These are phyloP conservation scores for Steromphala cineraria DNA, from an alignment of 2,888 invertebrate genomes.

Conservation along the genomic window DNA sequence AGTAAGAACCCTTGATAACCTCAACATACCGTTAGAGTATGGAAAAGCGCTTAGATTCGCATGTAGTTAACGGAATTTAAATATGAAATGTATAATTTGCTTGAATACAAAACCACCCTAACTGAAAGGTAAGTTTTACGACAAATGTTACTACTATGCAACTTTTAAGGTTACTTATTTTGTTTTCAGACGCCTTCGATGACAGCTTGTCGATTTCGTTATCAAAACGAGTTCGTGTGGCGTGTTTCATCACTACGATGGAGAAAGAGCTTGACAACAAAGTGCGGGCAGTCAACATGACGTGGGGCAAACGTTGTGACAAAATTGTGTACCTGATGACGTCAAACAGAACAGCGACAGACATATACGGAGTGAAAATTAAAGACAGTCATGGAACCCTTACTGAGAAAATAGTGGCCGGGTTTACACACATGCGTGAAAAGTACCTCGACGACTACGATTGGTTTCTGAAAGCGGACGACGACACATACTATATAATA, in stretches of 20 bases:
- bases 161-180: no score
- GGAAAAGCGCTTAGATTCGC: no score
- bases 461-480: constrained; percentile 98
- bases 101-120: no score
- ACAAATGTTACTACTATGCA: no score
- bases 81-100: no score
- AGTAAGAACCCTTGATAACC: no score
- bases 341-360: constrained; percentile 78
- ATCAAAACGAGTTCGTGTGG: constrained; percentile 85
- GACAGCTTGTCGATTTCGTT: constrained; percentile 73
- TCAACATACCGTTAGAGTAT: no score
- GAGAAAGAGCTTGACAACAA: constrained; percentile 90
- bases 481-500: constrained; percentile 96
- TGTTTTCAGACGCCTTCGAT: constrained; percentile 35
- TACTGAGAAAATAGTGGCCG: constrained; percentile 97
- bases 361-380: constrained; percentile 85
- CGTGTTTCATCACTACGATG: constrained; percentile 97
- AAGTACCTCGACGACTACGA: constrained; percentile 89
- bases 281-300: constrained; percentile 92
- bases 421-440: constrained; percentile 89
- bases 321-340: constrained; percentile 75
- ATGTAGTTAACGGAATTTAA: no score
- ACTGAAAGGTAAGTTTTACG: no score
- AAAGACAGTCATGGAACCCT: constrained; percentile 90
- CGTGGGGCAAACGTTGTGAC: constrained; percentile 91